Evolutionary conservation across 1,140 invertebrate genomes (phyloP), one percentile per base, ranked within the genome.

Genomic region (Cheumatopsyche charites): DNA sequence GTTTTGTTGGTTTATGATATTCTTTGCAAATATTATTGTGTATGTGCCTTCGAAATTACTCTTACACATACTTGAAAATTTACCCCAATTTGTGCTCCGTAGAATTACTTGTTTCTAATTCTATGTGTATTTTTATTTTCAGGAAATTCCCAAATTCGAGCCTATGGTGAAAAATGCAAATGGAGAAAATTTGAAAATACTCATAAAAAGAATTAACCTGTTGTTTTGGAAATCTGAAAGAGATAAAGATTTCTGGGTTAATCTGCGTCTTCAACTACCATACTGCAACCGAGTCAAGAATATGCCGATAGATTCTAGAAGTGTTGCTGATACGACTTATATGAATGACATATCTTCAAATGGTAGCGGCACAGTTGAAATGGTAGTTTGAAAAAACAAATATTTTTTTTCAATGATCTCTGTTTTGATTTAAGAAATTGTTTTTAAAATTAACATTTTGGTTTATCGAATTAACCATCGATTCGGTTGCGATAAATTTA

Each of bases 141-240:
- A 83, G 82, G 81, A 84, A 21, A 67, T 84, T 41, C 82, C 82
- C n/a, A 81, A 83, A 55, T 70, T 83, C 74, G 80, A 84, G 73
- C 80, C 79, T 12, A 81, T 72, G 78, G 80, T 58, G 6, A 84
- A 84, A 72, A 82, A 84, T 67, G 75, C 49, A 43, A 65, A 78
- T 15, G 83, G 83, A 52, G 78, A 79, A 74, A 78, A 78, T 69
- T 76, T 83, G 70, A 78, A 80, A 75, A 75, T 49, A 17, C 75
- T 79, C 70, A 62, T 84, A 75, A 79, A 81, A 4, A 79, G 80
- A 73, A 78, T 80, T 70, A 78, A 81, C 13, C 77, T 82, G 52
- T 78, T 84, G 67, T 77, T 82, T 25, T 83, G 82, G 81, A 77
- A 82, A 0, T 79, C 82, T 77, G 76, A 82, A 78, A 80, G 81